Conservation (phyloP, 2,113 vertebrate species). For the Corythoichthys intestinalis region DNA sequence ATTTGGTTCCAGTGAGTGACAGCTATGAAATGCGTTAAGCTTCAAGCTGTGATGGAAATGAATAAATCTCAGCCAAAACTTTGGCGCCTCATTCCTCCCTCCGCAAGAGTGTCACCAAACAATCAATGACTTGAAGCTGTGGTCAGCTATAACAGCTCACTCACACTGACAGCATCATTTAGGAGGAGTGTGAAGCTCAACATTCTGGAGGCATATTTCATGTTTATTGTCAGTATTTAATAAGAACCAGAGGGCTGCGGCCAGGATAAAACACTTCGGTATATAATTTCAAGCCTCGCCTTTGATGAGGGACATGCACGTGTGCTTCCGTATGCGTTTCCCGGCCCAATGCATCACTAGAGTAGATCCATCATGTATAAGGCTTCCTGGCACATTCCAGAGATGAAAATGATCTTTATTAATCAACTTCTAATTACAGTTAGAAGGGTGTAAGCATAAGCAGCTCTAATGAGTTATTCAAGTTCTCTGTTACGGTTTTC, state of each 20-base stretch:
- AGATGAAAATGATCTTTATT: slow-evolving; percentile 44
- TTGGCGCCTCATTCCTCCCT: slow-evolving; percentile 19
- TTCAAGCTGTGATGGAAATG: slow-evolving; percentile 35
- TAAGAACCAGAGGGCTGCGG: slow-evolving; percentile 19
- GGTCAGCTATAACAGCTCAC: slow-evolving; percentile 39
- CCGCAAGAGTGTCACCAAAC: slow-evolving; percentile 34
- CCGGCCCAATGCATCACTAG: slow-evolving; percentile 26
- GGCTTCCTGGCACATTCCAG: slow-evolving; percentile 16
- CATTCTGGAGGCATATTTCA: slow-evolving; percentile 13
- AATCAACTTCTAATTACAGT: slow-evolving; percentile 54
- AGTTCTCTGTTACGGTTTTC: slow-evolving; percentile 16
- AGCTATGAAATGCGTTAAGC: slow-evolving; percentile 20
- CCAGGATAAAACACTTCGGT: slow-evolving; percentile 7
- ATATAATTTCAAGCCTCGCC: slow-evolving; percentile 3
- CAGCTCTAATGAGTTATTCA: slow-evolving; percentile 51
- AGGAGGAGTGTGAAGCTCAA: slow-evolving; percentile 26
- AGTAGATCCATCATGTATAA: slow-evolving; percentile 24
- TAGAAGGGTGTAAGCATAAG: slow-evolving; percentile 49
- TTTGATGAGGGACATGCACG: slow-evolving; percentile 10
- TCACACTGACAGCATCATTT: slow-evolving; percentile 37
- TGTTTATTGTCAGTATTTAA: slow-evolving; percentile 31
- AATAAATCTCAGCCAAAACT: slow-evolving; percentile 34
- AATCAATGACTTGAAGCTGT: slow-evolving; percentile 41
- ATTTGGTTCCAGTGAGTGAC: slow-evolving; percentile 29
- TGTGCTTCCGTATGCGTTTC: slow-evolving; percentile 14